Evolutionary conservation across 2,888 invertebrate genomes (phyloP).

Genomic region (Drosophila meridiana): DNA sequence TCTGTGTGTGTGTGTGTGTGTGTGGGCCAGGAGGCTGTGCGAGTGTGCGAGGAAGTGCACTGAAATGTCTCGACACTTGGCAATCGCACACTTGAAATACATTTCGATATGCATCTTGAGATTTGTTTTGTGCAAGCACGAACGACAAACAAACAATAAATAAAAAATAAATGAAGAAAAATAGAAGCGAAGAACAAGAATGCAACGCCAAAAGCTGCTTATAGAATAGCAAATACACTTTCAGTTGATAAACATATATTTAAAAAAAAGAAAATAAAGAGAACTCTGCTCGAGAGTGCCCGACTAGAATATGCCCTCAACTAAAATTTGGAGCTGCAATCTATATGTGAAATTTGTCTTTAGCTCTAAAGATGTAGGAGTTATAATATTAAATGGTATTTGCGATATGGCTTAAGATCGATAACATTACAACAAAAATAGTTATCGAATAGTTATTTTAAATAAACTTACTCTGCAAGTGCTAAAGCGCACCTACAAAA

Average conservation of each 20-base stretch:
- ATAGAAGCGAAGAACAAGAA: slow-evolving; percentile 6
- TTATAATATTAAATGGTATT: too few species aligned
- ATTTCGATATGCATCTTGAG: slow-evolving; percentile 52
- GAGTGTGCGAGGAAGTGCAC: slow-evolving; percentile 30
- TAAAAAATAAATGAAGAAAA: slow-evolving; percentile 9
- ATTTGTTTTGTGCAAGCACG: slow-evolving; percentile 35
- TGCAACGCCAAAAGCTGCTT: neutral
- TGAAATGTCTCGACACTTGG: slow-evolving; percentile 34
- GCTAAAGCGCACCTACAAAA: too few species aligned
- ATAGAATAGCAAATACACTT: slow-evolving; percentile 1
- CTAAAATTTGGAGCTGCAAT: too few species aligned
- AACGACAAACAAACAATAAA: slow-evolving; percentile 22
- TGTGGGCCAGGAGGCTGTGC: neutral
- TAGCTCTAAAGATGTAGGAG: too few species aligned
- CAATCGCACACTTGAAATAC: slow-evolving; percentile 53
- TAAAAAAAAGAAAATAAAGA: neutral
- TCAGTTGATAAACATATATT: neutral
- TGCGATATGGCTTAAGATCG: too few species aligned
- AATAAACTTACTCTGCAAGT: too few species aligned
- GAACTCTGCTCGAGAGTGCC: too few species aligned
- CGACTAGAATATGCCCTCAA: too few species aligned
- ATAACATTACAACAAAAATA: too few species aligned
- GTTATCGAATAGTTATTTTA: too few species aligned
- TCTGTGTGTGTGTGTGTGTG: neutral
- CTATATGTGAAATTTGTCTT: too few species aligned